Percentiles rank a stretch among this genome's conserved stretches.
These are phyloP conservation scores for Papilio dardanus DNA, from an alignment of 1,140 invertebrate genomes.

Conservation along the genomic window DNA sequence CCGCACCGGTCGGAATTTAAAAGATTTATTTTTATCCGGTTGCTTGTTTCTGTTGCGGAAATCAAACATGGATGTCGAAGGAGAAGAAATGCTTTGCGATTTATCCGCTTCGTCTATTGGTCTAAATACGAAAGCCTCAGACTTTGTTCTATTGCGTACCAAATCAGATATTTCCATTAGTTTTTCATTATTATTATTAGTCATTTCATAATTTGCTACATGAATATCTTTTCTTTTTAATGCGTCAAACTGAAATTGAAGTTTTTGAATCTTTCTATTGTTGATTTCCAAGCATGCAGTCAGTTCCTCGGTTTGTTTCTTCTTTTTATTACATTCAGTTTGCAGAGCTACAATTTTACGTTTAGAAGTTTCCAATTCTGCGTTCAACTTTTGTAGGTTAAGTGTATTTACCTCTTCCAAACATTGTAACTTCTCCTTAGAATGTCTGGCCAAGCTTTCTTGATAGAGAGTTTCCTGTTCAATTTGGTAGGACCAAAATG, in stretches of 20 bases:
- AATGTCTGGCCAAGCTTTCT: slow-evolving; percentile 75
- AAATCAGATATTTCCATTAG: slow-evolving; percentile 75
- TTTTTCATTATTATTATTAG: slow-evolving; percentile 56
- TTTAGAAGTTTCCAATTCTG: slow-evolving; percentile 75
- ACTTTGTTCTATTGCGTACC: slow-evolving; percentile 59
- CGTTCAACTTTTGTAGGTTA: slow-evolving; percentile 76
- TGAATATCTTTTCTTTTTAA: slow-evolving; percentile 73
- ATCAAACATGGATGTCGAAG: slow-evolving; percentile 72
- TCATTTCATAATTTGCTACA: slow-evolving; percentile 59
- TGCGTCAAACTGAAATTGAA: slow-evolving; percentile 73
- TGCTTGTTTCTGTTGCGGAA: slow-evolving; percentile 64
- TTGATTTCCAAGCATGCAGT: slow-evolving; percentile 73
- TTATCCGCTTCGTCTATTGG: slow-evolving; percentile 67
- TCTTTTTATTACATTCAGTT: slow-evolving; percentile 73
- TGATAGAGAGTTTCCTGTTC: slow-evolving; percentile 80
- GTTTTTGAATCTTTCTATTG: slow-evolving; percentile 75
- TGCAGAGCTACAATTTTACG: slow-evolving; percentile 74
- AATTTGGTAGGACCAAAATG: slow-evolving; percentile 82
- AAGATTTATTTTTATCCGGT: slow-evolving; percentile 48
- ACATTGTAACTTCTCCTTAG: slow-evolving; percentile 73
- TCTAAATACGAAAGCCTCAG: slow-evolving; percentile 69
- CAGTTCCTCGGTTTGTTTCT: slow-evolving; percentile 74
- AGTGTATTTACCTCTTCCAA: slow-evolving; percentile 75
- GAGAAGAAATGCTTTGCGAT: slow-evolving; percentile 64
- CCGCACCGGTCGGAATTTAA: slow-evolving; percentile 65